A percentile compares a stretch with the other conserved stretches of the same genome.
phyloP scores from a whole-genome alignment of 2,797 vertebrate genomes.

The Champsocephalus esox region DNA sequence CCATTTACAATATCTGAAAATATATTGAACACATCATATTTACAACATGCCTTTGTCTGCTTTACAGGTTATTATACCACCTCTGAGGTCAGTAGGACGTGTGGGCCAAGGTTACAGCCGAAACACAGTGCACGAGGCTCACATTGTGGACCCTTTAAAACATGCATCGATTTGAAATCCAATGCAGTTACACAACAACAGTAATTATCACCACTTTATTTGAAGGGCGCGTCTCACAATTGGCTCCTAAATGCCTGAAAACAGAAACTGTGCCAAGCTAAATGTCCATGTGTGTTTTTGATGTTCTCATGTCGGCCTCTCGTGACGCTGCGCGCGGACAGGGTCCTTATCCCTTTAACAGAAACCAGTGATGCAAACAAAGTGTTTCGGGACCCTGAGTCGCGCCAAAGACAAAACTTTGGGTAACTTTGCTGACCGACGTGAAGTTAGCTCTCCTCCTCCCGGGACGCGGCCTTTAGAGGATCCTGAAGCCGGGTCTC shows the following conservation, averaged over 20 bases:
- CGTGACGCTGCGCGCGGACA: conserved; percentile 76
- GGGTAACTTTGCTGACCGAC: conserved; percentile 77
- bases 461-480: conserved; percentile 36
- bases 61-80: conserved; percentile 8
- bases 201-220: conserved; percentile 2
- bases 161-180: background rate
- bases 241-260: conserved; percentile 39
- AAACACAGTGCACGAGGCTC: conserved; percentile 9
- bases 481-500: conserved; percentile 27
- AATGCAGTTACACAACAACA: background rate
- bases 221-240: conserved; percentile 23
- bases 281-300: conserved; percentile 37
- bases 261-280: conserved; percentile 22
- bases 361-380: conserved; percentile 82
- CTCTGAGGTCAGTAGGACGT: conserved; percentile 25
- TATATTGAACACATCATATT: background rate
- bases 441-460: conserved; percentile 55
- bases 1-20: background rate
- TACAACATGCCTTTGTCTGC: background rate
- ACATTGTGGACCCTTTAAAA: background rate
- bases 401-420: conserved; percentile 86
- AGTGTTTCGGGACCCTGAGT: conserved; percentile 79
- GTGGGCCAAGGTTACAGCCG: conserved; percentile 57
- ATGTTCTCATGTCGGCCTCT: conserved; percentile 63
- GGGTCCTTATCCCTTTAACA: conserved; percentile 83